A percentile compares a stretch with the other conserved stretches of the same genome.
Evolutionary conservation across 1,140 invertebrate genomes (phyloP).

Genomic region (Eulimnadia texana): DNA sequence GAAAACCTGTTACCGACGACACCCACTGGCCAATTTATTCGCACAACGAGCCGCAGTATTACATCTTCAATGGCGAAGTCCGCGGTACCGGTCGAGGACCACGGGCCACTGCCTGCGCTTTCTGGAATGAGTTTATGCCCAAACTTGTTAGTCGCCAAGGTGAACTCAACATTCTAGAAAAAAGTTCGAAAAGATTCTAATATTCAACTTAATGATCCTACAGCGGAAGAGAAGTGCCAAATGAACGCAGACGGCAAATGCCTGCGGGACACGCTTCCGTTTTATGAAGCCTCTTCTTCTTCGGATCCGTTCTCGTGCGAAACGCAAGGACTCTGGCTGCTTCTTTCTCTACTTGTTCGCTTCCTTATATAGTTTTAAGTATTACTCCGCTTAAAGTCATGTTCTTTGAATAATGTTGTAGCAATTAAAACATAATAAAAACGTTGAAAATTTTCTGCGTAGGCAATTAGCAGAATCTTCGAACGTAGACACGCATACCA

Average conservation of each 20-base stretch:
- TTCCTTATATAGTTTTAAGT: no score
- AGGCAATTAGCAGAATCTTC: no score
- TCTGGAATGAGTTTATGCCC: slow-evolving; percentile 90
- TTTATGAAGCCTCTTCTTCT: not conserved
- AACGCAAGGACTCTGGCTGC: no score
- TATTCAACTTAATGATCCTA: no score
- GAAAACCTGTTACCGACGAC: slow-evolving; percentile 63
- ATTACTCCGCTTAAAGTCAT: no score
- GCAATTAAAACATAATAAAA: no score
- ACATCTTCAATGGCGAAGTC: slow-evolving; percentile 56
- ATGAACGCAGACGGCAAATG: not conserved
- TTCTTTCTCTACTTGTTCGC: no score
- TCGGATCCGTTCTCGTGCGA: no score
- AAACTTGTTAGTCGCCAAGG: slow-evolving; percentile 57
- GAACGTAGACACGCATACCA: no score
- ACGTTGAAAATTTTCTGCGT: no score
- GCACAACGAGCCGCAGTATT: slow-evolving; percentile 66
- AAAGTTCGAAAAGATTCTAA: slow-evolving; percentile 2
- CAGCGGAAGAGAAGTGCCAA: no score
- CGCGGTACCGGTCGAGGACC: slow-evolving; percentile 58
- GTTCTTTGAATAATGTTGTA: no score
- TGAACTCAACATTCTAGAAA: slow-evolving; percentile 23
- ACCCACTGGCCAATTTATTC: slow-evolving; percentile 79
- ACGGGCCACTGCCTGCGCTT: slow-evolving; percentile 70
- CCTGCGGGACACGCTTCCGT: not conserved